Conservation (phyloP, 2,113 vertebrate species). For the Tachysurus fulvidraco region DNA sequence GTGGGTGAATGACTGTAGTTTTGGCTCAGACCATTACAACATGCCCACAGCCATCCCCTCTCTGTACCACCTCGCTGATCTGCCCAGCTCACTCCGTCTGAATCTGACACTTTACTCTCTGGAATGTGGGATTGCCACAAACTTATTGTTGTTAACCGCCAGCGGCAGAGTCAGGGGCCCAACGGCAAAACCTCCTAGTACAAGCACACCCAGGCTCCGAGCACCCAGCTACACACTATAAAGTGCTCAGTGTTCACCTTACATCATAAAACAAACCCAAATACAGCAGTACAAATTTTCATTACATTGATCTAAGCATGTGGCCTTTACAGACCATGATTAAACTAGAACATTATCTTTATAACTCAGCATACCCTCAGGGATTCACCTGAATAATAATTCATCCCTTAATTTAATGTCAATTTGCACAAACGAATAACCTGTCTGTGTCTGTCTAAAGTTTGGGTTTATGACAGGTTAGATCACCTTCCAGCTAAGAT, state of each 20-base stretch:
- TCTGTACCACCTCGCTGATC: conserved; percentile 61
- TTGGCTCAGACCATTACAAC: conserved; percentile 8
- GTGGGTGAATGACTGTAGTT: conserved; percentile 9
- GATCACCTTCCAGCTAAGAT: background rate
- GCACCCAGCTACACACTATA: background rate
- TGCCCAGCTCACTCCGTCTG: conserved; percentile 55
- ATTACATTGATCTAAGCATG: background rate
- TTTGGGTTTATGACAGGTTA: conserved; percentile 2
- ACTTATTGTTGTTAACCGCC: conserved; percentile 56
- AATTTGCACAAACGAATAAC: conserved; percentile 15
- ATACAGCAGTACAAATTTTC: background rate
- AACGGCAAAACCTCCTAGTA: background rate
- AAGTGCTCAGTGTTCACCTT: background rate
- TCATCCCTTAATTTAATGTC: background rate
- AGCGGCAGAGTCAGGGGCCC: conserved; percentile 19
- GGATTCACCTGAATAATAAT: background rate
- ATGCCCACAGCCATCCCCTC: conserved; percentile 25
- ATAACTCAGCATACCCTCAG: background rate
- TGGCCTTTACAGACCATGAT: background rate
- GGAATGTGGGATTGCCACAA: conserved; percentile 61
- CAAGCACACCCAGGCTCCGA: background rate
- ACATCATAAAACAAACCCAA: background rate
- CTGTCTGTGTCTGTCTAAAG: conserved; percentile 29
- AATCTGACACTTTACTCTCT: conserved; percentile 62
- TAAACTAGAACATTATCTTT: conserved; percentile 11